These are phyloP conservation scores for Dallia pectoralis DNA, from an alignment of 2,797 vertebrate genomes.

Conservation along the genomic window DNA sequence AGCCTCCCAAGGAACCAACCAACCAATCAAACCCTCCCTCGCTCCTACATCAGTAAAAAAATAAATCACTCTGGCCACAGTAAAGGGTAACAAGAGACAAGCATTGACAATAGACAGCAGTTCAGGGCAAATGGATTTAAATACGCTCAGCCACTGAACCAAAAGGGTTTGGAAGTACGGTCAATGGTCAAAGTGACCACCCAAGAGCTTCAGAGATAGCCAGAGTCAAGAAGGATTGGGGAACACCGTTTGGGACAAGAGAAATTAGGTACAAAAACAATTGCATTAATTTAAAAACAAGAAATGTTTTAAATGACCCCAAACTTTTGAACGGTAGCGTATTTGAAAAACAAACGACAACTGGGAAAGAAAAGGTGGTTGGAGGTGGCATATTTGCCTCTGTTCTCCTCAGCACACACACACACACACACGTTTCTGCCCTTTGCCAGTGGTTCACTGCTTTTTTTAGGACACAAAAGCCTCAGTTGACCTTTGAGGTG, in stretches of 20 bases:
- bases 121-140: conserved; percentile 70
- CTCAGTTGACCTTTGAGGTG: conserved; percentile 34
- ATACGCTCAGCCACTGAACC: conserved; percentile 54
- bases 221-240: conserved; percentile 37
- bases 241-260: conserved; percentile 51
- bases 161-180: conserved; percentile 45
- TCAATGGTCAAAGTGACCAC: conserved; percentile 70
- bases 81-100: conserved; percentile 42
- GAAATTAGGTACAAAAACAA: no score
- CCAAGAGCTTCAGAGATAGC: conserved; percentile 55
- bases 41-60: conserved; percentile 60
- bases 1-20: conserved; percentile 8
- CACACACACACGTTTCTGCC: conserved; percentile 4
- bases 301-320: no score
- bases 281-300: no score
- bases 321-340: no score
- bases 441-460: conserved; percentile 54
- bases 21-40: conserved; percentile 26
- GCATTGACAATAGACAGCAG: conserved; percentile 60
- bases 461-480: conserved; percentile 50
- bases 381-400: conserved; percentile 21
- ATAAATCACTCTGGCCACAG: conserved; percentile 65
- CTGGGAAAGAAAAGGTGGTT: conserved; percentile 32
- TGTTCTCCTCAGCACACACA: conserved; percentile 26
- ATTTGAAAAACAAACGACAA: conserved; percentile 61